Conservation (phyloP, 2,888 invertebrate species). For the Leptothorax acervorum region DNA sequence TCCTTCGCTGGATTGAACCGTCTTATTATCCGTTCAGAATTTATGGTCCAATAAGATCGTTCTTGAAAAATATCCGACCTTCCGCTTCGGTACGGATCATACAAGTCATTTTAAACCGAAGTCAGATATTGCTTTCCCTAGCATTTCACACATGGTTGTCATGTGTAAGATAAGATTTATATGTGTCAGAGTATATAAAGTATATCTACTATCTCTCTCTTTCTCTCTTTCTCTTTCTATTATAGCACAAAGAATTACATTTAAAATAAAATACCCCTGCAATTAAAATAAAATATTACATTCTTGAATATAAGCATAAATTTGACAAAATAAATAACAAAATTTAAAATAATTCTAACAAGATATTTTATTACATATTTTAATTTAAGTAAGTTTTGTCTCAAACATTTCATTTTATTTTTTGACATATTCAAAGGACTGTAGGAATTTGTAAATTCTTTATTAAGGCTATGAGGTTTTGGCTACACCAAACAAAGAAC, state of each 20-base stretch:
- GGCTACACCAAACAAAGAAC: constrained; percentile 1
- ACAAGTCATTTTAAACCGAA: neutral
- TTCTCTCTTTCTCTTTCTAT: too few species aligned
- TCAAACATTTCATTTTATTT: neutral
- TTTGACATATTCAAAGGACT: neutral
- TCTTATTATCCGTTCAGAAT: constrained; percentile 25
- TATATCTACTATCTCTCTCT: neutral
- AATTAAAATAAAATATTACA: too few species aligned
- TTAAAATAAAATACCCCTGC: too few species aligned
- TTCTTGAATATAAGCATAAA: neutral
- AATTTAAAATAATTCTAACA: neutral
- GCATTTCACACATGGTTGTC: neutral
- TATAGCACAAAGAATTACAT: neutral
- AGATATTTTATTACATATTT: neutral
- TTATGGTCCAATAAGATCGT: neutral
- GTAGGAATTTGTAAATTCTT: neutral
- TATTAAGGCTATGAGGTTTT: neutral
- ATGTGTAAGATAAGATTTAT: neutral
- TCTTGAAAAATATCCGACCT: constrained; percentile 25
- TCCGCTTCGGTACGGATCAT: neutral
- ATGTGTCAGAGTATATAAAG: neutral
- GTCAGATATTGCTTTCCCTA: constrained; percentile 12
- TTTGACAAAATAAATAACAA: neutral
- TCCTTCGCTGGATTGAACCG: constrained; percentile 41
- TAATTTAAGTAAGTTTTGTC: neutral